Evolutionary conservation across 1,140 invertebrate species (phyloP), one percentile per base, ranked within the genome.

Genomic region (Araneus ventricosus): DNA sequence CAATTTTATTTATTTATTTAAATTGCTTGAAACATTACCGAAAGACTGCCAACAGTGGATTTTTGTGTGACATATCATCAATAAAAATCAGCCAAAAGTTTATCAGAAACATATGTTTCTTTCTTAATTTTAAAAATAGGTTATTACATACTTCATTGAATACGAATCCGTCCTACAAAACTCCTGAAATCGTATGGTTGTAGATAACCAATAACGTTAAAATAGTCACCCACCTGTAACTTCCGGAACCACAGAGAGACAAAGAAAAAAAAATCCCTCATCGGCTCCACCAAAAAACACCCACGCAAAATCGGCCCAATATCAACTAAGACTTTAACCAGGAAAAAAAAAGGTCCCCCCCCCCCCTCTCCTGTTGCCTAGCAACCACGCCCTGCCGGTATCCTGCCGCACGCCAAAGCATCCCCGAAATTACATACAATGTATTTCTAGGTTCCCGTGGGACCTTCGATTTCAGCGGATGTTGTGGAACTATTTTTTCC

Each of bases 381-480:
- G 22, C 59, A 27, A 39, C 86, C 61, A 63, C 86, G 61, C 86
- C 86, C 86, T 34, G 24, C 6, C 61, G 39, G 24, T 24, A 57
- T 88, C 86, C 86, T 82, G 52, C 61, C 45, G 45, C 45, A 45
- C 45, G 45, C 45, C 45, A 14, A 63, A 41, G 30, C 89, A 80
- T 82, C 79, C 63, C 37, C 52, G n/a, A 90, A 90, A 90, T 90
- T 90, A 82, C 37, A 90, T 75, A 59, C 79, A 82, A 45, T 67
- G 79, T 75, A 82, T 57, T 82, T 63, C 52, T 37, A 34, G 41
- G 52, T 90, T 90, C 89, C 89, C 89, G 89, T 90, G 89, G 89
- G 89, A 90, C 79, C 79, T 90, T 34, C 79, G 52, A 67, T 39
- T 88, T 63, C 45, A 24, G 89, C 89, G 89, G 89, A 90, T 90